These are phyloP conservation scores for Harpalus rufipes DNA, from an alignment of 2,888 invertebrate genomes.

Conservation along the genomic window DNA sequence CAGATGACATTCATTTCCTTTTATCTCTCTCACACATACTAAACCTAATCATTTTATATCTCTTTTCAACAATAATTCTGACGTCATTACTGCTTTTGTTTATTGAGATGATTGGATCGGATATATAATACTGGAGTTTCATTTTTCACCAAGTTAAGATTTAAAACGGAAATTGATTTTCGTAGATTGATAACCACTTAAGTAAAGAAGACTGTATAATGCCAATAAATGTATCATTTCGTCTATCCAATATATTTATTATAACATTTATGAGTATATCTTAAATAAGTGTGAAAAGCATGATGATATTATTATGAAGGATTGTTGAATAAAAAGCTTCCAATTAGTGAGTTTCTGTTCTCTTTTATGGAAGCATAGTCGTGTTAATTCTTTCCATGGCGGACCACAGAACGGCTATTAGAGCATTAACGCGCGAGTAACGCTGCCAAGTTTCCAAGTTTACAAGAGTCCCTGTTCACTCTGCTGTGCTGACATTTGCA, in stretches of 20 bases:
- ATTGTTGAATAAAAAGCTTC: not conserved
- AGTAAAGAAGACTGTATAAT: not conserved
- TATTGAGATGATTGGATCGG: conserved; percentile 69
- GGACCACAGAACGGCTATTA: conserved; percentile 64
- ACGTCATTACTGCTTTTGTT: conserved; percentile 28
- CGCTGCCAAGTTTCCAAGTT: conserved; percentile 37
- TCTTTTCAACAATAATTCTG: conserved; percentile 12
- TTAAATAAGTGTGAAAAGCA: not conserved
- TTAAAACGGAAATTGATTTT: conserved; percentile 11
- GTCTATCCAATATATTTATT: too few species aligned
- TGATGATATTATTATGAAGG: not conserved
- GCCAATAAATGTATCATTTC: too few species aligned
- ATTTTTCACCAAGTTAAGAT: conserved; percentile 2
- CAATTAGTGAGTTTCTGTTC: not conserved
- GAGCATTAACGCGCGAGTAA: conserved; percentile 52
- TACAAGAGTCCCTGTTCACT: conserved; percentile 16
- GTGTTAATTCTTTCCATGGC: conserved; percentile 19
- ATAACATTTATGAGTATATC: too few species aligned
- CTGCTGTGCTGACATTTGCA: conserved; percentile 36
- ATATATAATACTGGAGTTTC: not conserved
- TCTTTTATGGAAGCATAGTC: not conserved
- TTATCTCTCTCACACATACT: conserved; percentile 11
- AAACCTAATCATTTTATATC: not conserved
- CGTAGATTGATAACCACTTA: not conserved
- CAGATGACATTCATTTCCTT: conserved; percentile 46